Conservation (phyloP, 2,113 vertebrate genomes). For the Sturnira hondurensis region DNA sequence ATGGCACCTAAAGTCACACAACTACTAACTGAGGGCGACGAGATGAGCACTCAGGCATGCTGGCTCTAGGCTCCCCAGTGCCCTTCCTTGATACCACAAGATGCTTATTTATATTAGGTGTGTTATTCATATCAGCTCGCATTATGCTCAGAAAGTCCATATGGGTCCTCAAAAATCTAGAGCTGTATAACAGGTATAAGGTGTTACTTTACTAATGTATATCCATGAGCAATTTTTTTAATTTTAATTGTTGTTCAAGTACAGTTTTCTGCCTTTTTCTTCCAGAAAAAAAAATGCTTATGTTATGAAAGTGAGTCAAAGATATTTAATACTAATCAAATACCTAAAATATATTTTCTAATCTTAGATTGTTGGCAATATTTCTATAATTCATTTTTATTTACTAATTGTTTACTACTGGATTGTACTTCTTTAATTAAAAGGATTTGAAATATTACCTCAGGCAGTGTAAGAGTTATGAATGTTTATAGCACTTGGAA, state of each 20-base stretch:
- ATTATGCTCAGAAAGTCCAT: neutral
- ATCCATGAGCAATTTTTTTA: neutral
- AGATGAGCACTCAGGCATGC: neutral
- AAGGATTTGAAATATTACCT: conserved; percentile 2
- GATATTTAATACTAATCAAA: neutral
- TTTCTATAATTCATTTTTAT: conserved; percentile 28
- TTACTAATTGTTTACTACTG: neutral
- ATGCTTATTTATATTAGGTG: neutral
- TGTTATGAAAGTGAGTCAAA: neutral
- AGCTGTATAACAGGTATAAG: neutral
- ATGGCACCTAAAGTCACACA: neutral
- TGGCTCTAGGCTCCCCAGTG: accelerated
- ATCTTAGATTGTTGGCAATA: neutral
- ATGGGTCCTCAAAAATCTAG: neutral
- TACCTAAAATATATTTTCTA: neutral
- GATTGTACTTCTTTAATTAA: neutral
- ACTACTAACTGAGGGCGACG: neutral
- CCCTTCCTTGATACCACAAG: neutral
- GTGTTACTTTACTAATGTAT: neutral
- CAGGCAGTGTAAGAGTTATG: neutral
- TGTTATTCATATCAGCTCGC: neutral
- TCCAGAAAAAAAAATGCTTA: neutral
- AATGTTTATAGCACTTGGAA: neutral
- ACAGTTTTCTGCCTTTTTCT: neutral
- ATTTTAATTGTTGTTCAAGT: no score